These are phyloP conservation scores for Solenopsis invicta DNA, from an alignment of 1,140 invertebrate species.

Conservation along the genomic window DNA sequence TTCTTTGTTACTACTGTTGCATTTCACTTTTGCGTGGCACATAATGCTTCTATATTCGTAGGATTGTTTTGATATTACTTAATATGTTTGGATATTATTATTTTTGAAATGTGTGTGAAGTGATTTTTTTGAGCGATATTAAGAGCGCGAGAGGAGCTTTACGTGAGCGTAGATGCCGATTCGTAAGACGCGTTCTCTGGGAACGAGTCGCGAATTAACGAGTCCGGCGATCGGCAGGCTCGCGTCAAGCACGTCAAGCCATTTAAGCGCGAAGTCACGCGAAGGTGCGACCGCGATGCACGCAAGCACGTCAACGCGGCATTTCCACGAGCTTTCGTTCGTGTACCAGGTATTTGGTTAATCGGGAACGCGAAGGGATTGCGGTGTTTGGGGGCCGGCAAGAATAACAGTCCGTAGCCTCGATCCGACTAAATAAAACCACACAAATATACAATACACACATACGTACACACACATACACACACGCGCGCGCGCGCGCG, in stretches of 20 bases:
- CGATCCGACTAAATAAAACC: slow-evolving; percentile 41
- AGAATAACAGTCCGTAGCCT: slow-evolving; percentile 35
- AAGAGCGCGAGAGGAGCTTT: background rate
- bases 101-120: background rate
- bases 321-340: slow-evolving; percentile 60
- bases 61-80: background rate
- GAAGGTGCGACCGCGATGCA: slow-evolving; percentile 75
- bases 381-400: background rate
- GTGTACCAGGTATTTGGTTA: slow-evolving; percentile 52
- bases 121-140: background rate
- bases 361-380: slow-evolving; percentile 61
- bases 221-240: slow-evolving; percentile 72
- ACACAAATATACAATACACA: background rate
- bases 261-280: slow-evolving; percentile 80
- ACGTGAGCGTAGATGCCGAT: slow-evolving; percentile 15
- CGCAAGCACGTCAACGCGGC: slow-evolving; percentile 71
- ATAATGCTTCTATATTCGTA: slow-evolving; percentile 5
- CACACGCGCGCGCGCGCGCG: no score
- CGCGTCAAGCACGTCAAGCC: slow-evolving; percentile 72
- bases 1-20: background rate
- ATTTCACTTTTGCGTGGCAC: background rate
- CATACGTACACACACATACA: background rate
- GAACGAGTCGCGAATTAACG: slow-evolving; percentile 72
- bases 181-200: slow-evolving; percentile 51
- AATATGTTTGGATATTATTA: background rate